Evolutionary conservation across 2,888 invertebrate species (phyloP), one percentile per base, ranked within the genome.

Genomic region (Rosalia funebris): DNA sequence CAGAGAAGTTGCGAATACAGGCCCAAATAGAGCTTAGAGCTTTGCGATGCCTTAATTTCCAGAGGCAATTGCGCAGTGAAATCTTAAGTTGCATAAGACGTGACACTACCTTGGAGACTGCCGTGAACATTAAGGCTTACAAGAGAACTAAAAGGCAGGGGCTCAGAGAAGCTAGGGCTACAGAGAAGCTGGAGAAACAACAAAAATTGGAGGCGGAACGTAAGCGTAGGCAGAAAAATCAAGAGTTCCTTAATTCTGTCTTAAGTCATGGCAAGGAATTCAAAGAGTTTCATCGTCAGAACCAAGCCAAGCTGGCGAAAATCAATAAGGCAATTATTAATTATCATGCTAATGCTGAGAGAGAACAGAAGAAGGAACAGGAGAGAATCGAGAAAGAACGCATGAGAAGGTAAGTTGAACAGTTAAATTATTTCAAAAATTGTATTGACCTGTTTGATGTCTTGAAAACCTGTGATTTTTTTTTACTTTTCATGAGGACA

Each of bases 331-430:
- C 98, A 0, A 91, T 99, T 32, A 89, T 96, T 85, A 95, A 95
- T 80, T 93, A 98, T 82, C 98, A 99, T 83, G 96, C 97, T 1
- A 99, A 99, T 83, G 98, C 97, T 7, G 99, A 99, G 81, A 86
- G 98, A 16, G 99, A 99, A 78, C 97, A 98, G 81, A 98, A 98
- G 89, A 99, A 99, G 81, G 98, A 99, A 82, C 99, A 99, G 79
- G 98, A 98, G 80, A 88, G 98, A 52, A 96, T 98, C 64, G 99
- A 99, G 81, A 98, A 98, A 79, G 98, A 98, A 82, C 94, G 99
- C 88, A 97, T 99, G 96, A 87, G 97, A 65, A 84, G 87, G 85
- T 86, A 70, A 53, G 48, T 14, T 25, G 25, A 37, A 10, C 3
- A 10, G 5, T 37, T 37, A 12, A 14, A 5, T n/a, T 48, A 45